These are phyloP conservation scores for Eira barbara DNA, from an alignment of 2,113 vertebrate genomes.

Conservation along the genomic window DNA sequence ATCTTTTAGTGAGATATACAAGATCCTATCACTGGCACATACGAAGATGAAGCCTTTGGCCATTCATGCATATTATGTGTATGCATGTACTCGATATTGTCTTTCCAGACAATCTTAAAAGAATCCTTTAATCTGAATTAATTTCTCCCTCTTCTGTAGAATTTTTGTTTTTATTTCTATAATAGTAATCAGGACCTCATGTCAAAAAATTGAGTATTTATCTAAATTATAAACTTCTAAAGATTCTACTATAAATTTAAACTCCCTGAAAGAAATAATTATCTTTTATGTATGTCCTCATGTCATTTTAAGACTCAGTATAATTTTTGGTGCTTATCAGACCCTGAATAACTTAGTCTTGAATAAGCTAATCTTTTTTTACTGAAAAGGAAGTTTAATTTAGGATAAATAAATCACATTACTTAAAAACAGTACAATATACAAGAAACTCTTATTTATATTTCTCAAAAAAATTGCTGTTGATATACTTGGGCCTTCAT, in stretches of 20 bases:
- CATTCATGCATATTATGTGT: not conserved
- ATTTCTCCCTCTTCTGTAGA: not conserved
- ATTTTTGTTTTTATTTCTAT: not conserved
- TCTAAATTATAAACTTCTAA: not conserved
- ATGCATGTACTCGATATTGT: not conserved
- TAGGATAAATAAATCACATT: not conserved
- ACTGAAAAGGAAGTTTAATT: not conserved
- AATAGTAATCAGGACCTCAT: not conserved
- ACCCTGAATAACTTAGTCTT: not conserved
- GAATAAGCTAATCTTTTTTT: not conserved
- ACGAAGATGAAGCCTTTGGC: not conserved
- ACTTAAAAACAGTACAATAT: not conserved
- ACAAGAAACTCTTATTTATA: not conserved
- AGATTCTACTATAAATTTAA: not conserved
- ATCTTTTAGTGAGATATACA: not conserved
- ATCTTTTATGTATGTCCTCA: not conserved
- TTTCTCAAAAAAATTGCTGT: not conserved
- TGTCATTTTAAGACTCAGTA: not conserved
- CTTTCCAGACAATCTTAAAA: not conserved
- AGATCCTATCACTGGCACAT: not conserved
- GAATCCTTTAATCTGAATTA: not conserved
- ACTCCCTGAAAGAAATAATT: not conserved
- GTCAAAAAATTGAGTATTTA: not conserved
- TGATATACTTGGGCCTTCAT: not conserved
- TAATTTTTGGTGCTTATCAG: not conserved